A percentile compares a stretch with the other conserved stretches of the same genome.
Conservation (phyloP, 2,888 invertebrate genomes). For the Rhingia rostrata region DNA sequence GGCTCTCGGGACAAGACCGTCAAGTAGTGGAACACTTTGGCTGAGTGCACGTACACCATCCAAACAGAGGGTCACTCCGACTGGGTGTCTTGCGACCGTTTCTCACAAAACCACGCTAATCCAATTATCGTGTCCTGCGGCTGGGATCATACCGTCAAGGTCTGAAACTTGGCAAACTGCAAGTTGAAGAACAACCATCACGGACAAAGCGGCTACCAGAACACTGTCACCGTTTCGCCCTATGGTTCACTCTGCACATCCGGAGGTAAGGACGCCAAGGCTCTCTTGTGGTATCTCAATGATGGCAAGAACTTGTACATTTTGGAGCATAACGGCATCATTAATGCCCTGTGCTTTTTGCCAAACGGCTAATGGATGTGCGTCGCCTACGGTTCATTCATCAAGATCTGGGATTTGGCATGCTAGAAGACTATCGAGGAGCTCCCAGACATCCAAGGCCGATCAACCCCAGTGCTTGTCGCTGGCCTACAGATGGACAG, state of each 20-base stretch:
- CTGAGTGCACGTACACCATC: constrained; percentile 99
- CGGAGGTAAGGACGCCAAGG: constrained; percentile 95
- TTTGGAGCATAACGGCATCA: constrained; percentile 98
- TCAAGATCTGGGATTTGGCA: constrained; percentile 99
- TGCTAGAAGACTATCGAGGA: constrained; percentile 99
- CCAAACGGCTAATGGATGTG: constrained; percentile 99
- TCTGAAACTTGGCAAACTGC: constrained; percentile 84
- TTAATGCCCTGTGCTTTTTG: constrained; percentile 99
- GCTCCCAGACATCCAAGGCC: constrained; percentile 91
- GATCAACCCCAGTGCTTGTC: constrained; percentile 98
- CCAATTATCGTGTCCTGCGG: constrained; percentile 99
- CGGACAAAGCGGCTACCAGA: too few relatives aligned
- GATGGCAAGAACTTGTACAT: constrained; percentile 99
- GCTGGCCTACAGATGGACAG: constrained; percentile 98
- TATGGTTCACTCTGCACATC: too few relatives aligned
- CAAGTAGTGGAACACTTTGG: constrained; percentile 99
- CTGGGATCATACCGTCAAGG: constrained; percentile 99
- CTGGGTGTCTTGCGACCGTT: constrained; percentile 94
- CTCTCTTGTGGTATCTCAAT: constrained; percentile 99
- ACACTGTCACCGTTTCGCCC: too few relatives aligned
- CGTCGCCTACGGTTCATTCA: constrained; percentile 98
- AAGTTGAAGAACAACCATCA: too few relatives aligned
- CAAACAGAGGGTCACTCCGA: constrained; percentile 97
- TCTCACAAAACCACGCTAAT: constrained; percentile 98
- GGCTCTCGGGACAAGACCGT: constrained; percentile 99